Evolutionary conservation across 2,113 vertebrate species (phyloP), one percentile per base, ranked within the genome.

Genomic region (Pyxicephalus adspersus): DNA sequence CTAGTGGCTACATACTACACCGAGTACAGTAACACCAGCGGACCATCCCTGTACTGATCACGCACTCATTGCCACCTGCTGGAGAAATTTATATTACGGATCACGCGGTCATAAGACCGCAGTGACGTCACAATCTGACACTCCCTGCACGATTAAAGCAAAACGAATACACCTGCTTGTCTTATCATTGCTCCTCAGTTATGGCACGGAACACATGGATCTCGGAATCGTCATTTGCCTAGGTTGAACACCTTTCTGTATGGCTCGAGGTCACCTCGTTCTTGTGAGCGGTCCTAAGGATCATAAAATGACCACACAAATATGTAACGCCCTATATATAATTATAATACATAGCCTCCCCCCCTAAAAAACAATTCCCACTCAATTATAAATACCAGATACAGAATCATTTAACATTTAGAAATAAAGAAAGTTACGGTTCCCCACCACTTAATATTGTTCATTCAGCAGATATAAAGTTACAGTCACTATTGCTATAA

Each of bases 221-320:
- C 8, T 45, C 9, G 57, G 20, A 38, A 11, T 5, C 31, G n/a
- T 0, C 38, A 51, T 6, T 64, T 34, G n/a, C 71, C 55, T 74
- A 74, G 19, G 9, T 25, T n/a, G 26, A 15, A 1, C 70, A 57
- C 31, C 3, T 13, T 72, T 20, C 23, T 15, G 45, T 19, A 58
- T 16, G 19, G 57, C 58, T 28, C 22, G 26, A 3, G 1, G 52
- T 3, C 22, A 65, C 17, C 38, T 25, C 38, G 58, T 63, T 64
- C 34, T 76, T 58, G 25, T 51, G 22, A 64, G 22, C 22, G 26
- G 34, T 50, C 58, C 73, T 76, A 64, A 50, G 34, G n/a, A 50
- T 51, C 57, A 76, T 22, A 76, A 76, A 51, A 76, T 23, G 17
- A 64, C 73, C 73, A 76, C 58, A 75, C 5, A 63, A 6, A 63